Conservation (phyloP, 92 coral and sea anemone genomes). For the Montipora capitata region DNA sequence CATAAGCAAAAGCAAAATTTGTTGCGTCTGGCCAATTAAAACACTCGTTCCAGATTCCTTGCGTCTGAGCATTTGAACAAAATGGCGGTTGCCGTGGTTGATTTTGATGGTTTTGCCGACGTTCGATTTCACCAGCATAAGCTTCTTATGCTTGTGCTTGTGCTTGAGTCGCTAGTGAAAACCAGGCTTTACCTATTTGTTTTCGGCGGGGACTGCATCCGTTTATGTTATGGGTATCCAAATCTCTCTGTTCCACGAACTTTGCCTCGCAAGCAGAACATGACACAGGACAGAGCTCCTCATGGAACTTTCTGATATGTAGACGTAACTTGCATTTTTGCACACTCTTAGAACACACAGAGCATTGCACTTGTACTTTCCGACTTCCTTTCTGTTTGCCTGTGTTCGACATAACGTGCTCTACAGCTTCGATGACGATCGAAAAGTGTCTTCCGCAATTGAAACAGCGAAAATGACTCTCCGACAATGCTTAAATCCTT, state of each 20-base stretch:
- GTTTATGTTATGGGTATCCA: slow-evolving; percentile 17
- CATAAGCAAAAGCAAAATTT: too few relatives aligned
- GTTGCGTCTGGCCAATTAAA: too few relatives aligned
- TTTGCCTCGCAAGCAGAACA: slow-evolving; percentile 33
- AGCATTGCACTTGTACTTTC: background rate
- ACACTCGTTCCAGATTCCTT: too few relatives aligned
- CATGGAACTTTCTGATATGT: slow-evolving; percentile 23
- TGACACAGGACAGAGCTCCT: background rate
- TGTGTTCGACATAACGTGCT: slow-evolving; percentile 28
- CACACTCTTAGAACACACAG: background rate
- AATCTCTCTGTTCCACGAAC: slow-evolving; percentile 34
- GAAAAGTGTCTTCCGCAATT: background rate
- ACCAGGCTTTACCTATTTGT: too few relatives aligned
- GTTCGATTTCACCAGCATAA: too few relatives aligned
- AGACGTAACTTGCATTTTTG: slow-evolving; percentile 4
- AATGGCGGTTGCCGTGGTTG: too few relatives aligned
- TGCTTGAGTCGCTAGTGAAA: too few relatives aligned
- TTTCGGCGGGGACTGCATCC: slow-evolving; percentile 28
- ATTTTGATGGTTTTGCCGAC: too few relatives aligned
- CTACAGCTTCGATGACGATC: background rate
- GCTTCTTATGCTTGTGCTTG: too few relatives aligned
- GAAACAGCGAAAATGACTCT: slow-evolving; percentile 6
- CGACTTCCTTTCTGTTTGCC: background rate
- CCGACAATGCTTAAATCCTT: slow-evolving; percentile 20
- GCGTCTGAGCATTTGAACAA: too few relatives aligned